Evolutionary conservation across 64 coral and sea anemone genomes (phyloP).

Genomic region (Montipora efflorescens): DNA sequence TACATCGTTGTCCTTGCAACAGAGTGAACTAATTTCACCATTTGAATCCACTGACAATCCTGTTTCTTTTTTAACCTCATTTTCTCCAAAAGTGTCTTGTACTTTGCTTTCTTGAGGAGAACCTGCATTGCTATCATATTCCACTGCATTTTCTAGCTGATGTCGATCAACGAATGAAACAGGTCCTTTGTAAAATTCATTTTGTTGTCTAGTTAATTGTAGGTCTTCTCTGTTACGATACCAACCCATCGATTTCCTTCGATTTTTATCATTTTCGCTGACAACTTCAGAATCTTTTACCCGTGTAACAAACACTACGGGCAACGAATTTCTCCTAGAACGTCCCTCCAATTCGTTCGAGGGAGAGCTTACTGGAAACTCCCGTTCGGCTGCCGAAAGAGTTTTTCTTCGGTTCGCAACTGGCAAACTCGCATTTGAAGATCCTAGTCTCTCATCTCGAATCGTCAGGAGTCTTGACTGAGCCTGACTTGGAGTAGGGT

Average conservation of each 20-base stretch:
- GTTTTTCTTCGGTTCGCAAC: not conserved
- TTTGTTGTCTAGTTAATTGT: not conserved
- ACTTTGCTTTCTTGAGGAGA: not conserved
- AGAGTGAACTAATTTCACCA: not conserved
- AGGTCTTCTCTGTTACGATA: not conserved
- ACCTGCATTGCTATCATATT: not conserved
- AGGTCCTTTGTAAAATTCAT: not conserved
- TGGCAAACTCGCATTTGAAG: constrained; percentile 4
- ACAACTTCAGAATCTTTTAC: not conserved
- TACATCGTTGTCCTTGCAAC: not conserved
- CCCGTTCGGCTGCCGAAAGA: not conserved
- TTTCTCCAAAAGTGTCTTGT: not conserved
- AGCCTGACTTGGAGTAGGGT: not conserved
- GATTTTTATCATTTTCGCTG: not conserved
- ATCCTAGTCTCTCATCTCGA: not conserved
- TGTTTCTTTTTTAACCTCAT: not conserved
- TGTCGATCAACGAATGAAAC: not conserved
- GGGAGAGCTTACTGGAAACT: not conserved
- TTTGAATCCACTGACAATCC: not conserved
- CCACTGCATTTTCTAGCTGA: not conserved
- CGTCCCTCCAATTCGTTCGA: not conserved
- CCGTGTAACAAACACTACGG: not conserved
- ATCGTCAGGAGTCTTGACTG: not conserved
- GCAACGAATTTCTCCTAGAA: constrained; percentile 17
- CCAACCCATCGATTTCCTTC: not conserved